Evolutionary conservation across 2,888 invertebrate species (phyloP).

Genomic region (Drosophila meridiana): DNA sequence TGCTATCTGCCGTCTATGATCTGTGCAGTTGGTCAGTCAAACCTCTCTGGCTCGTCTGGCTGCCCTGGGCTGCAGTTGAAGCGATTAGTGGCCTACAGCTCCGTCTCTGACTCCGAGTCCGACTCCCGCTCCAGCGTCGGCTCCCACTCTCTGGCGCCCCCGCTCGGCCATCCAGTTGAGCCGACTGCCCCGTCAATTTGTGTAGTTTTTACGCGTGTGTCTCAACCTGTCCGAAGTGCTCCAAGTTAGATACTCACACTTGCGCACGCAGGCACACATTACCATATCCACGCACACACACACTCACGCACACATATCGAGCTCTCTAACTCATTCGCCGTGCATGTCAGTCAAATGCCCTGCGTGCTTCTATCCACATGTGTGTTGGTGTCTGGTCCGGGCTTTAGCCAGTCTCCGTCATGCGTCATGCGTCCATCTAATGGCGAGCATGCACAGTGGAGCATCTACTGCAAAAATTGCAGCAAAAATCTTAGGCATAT

Average conservation of each 20-base stretch:
- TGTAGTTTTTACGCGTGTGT: constrained; percentile 81
- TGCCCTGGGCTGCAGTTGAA: constrained; percentile 66
- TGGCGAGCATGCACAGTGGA: constrained; percentile 62
- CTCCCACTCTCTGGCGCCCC: constrained; percentile 45
- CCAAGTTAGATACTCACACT: constrained; percentile 70
- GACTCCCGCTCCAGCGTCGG: not conserved
- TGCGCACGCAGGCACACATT: constrained; percentile 32
- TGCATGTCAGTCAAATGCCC: constrained; percentile 63
- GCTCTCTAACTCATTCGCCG: constrained; percentile 56
- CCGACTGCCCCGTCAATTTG: constrained; percentile 66
- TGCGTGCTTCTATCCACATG: constrained; percentile 36
- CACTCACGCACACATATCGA: constrained; percentile 23
- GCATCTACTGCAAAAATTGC: not conserved
- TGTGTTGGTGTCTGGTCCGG: constrained; percentile 56
- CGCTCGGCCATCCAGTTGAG: constrained; percentile 41
- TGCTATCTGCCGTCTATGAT: constrained; percentile 83
- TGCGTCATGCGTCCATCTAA: constrained; percentile 76
- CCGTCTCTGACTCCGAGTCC: constrained; percentile 23
- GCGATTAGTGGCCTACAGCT: constrained; percentile 72
- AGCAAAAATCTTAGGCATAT: not conserved
- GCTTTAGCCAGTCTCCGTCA: constrained; percentile 63
- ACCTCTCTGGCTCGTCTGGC: constrained; percentile 26
- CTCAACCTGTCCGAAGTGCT: constrained; percentile 75
- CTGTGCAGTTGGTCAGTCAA: constrained; percentile 77
- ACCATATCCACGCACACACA: constrained; percentile 53